Percentiles rank a stretch among this genome's conserved stretches.
Evolutionary conservation across 2,113 vertebrate species (phyloP).

Genomic region (Bubalus kerabau): DNA sequence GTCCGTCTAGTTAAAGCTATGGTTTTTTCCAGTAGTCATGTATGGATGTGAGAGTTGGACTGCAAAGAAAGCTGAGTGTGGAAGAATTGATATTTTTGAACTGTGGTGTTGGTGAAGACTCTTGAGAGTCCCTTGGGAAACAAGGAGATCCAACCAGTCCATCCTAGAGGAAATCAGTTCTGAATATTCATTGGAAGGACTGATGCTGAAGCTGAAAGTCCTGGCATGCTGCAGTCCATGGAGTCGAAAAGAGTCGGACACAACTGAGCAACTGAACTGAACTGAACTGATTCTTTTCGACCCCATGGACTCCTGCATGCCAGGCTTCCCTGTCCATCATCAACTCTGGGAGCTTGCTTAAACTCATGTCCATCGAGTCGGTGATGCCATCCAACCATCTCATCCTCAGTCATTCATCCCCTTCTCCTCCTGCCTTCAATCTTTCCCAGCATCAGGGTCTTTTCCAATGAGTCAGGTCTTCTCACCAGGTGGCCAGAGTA

Average conservation of each 20-base stretch:
- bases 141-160: background rate
- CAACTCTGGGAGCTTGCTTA: background rate
- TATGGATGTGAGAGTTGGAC: background rate
- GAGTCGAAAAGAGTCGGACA: accelerated
- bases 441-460: background rate
- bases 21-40: background rate
- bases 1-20: background rate
- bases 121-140: background rate
- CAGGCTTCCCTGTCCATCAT: background rate
- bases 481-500: background rate
- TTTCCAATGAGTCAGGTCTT: background rate
- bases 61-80: accelerated
- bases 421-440: background rate
- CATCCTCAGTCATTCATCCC: background rate
- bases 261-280: background rate
- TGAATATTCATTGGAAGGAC: background rate
- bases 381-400: background rate
- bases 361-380: accelerated
- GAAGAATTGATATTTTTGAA: background rate
- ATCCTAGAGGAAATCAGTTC: background rate
- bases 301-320: accelerated
- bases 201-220: background rate
- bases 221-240: background rate
- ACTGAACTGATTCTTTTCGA: background rate
- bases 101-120: background rate